phyloP scores from a whole-genome alignment of 2,113 vertebrate species.

The Myotis lucifugus region DNA sequence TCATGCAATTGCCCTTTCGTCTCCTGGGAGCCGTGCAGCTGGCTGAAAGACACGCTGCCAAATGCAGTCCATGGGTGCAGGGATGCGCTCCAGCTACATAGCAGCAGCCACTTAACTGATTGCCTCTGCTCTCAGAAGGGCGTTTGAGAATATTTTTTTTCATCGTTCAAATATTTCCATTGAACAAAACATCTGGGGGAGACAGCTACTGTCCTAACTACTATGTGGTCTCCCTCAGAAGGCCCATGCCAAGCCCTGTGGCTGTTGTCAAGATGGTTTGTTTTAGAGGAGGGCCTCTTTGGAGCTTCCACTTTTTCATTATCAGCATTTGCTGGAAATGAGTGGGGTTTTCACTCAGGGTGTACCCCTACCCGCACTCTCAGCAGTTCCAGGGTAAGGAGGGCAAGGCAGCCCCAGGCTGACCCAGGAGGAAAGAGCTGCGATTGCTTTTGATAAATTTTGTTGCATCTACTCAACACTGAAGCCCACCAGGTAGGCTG shows the following conservation, averaged over 20 bases:
- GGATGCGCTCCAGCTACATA: background rate
- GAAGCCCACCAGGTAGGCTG: background rate
- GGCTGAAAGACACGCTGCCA: background rate
- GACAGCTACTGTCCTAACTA: slow-evolving; percentile 56
- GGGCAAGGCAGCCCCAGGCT: background rate
- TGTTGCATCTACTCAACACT: background rate
- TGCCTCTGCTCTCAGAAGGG: slow-evolving; percentile 9
- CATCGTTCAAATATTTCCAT: slow-evolving; percentile 35
- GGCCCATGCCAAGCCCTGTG: background rate
- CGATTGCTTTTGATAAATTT: background rate
- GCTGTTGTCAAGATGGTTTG: background rate
- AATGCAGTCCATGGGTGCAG: background rate
- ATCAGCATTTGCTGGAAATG: background rate
- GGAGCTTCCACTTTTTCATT: background rate
- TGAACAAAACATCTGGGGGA: slow-evolving; percentile 57
- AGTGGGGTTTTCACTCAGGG: too few species aligned
- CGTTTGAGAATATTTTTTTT: background rate
- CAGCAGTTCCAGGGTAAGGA: background rate
- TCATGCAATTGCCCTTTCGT: background rate
- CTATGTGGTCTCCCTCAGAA: background rate
- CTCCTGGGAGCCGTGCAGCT: background rate
- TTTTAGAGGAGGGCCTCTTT: background rate
- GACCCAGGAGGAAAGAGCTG: background rate
- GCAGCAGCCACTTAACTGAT: background rate
- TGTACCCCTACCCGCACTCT: too few species aligned